phyloP scores from a whole-genome alignment of 2,797 vertebrate species.

The Fistularia commersonii region DNA sequence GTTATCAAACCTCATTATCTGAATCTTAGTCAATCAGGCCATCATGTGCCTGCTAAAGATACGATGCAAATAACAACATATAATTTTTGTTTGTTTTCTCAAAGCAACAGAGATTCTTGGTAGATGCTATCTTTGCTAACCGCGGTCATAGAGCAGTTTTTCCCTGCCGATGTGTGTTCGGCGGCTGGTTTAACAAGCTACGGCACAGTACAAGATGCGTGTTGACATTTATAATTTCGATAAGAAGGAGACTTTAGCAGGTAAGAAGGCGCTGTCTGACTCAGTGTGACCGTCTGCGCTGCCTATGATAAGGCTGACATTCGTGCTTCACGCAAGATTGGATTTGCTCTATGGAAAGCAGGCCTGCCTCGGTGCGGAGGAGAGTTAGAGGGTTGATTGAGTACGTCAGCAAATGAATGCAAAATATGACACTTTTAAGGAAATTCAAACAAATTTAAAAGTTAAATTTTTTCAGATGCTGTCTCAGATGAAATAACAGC shows the following conservation, averaged over 20 bases:
- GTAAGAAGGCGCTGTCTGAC: neutral
- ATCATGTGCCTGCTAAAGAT: too few species aligned
- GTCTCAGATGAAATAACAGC: too few species aligned
- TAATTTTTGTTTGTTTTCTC: too few species aligned
- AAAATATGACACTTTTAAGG: neutral
- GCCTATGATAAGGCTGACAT: neutral
- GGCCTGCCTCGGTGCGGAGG: too few species aligned
- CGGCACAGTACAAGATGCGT: neutral
- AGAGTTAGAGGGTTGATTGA: too few species aligned
- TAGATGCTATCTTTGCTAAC: neutral
- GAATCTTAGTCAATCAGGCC: too few species aligned
- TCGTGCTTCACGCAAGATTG: too few species aligned
- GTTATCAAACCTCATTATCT: too few species aligned
- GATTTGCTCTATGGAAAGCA: too few species aligned
- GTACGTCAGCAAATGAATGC: neutral
- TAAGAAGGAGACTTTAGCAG: neutral
- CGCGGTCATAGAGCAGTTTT: neutral
- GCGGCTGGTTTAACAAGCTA: neutral
- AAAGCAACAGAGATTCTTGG: too few species aligned
- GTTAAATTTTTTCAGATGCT: too few species aligned
- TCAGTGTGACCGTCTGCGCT: neutral
- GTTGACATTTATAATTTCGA: neutral
- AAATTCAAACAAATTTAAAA: neutral
- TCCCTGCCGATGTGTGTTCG: conserved; percentile 1
- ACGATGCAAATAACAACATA: too few species aligned